Conservation (phyloP, 1,140 invertebrate genomes). For the Centruroides sculpturatus region DNA sequence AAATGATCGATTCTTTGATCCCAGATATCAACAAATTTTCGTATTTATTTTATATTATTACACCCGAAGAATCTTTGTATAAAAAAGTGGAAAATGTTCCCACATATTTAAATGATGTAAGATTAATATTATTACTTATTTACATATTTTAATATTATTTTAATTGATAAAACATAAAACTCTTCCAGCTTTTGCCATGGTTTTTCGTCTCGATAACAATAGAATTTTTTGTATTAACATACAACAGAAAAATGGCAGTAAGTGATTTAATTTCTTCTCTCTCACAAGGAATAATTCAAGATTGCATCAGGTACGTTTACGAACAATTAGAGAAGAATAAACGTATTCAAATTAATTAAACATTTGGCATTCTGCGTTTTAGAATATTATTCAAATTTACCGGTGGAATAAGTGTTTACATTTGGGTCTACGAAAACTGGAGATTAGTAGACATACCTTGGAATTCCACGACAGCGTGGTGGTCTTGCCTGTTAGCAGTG, state of each 20-base stretch:
- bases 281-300: constrained; percentile 2
- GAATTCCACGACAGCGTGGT: constrained; percentile 62
- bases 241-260: constrained; percentile 37
- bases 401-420: constrained; percentile 36
- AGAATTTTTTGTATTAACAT: constrained; percentile 49
- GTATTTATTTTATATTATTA: constrained; percentile 46
- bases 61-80: constrained; percentile 46
- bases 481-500: constrained; percentile 52
- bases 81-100: constrained; percentile 49
- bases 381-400: background rate
- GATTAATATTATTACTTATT: background rate
- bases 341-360: background rate
- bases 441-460: constrained; percentile 52
- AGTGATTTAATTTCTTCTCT: constrained; percentile 1
- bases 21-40: background rate
- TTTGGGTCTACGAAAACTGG: constrained; percentile 55
- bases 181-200: constrained; percentile 55
- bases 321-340: background rate
- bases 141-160: constrained; percentile 6
- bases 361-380: background rate
- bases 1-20: too few relatives aligned
- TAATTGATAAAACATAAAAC: constrained; percentile 17
- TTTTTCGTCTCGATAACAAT: constrained; percentile 55
- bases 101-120: constrained; percentile 53
- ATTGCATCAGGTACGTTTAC: background rate